Conservation (phyloP, 2,797 vertebrate species). For the Propithecus perrieri region DNA sequence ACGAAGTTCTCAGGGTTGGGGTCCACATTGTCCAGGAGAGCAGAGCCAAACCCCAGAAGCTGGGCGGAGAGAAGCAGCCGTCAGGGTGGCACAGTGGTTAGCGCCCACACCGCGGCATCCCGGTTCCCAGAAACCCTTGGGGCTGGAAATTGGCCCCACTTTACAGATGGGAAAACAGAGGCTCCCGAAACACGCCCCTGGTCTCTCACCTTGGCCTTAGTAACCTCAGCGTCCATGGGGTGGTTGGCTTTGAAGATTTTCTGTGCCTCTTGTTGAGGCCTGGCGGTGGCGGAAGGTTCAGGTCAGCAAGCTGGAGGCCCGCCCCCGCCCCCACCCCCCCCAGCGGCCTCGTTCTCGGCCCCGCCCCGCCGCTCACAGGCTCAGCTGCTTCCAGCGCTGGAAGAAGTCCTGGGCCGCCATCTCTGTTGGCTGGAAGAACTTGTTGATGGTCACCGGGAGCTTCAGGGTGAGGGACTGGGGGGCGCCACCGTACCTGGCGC, state of each 20-base stretch:
- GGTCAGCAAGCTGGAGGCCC: neutral
- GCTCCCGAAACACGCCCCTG: fast-evolving
- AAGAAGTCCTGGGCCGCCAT: constrained; percentile 96
- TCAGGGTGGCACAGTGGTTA: neutral
- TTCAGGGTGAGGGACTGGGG: constrained; percentile 93
- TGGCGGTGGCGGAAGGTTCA: constrained; percentile 51
- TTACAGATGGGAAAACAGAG: neutral
- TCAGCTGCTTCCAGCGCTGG: constrained; percentile 97
- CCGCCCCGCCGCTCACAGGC: constrained; percentile 86
- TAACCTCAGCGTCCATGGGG: constrained; percentile 94
- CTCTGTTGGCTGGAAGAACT: constrained; percentile 96
- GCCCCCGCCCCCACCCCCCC: fast-evolving
- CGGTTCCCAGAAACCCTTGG: neutral
- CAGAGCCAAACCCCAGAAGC: constrained; percentile 93
- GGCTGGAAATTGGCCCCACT: neutral
- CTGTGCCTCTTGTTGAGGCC: constrained; percentile 95
- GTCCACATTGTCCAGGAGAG: constrained; percentile 94
- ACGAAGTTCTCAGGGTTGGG: constrained; percentile 97
- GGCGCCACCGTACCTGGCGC: constrained; percentile 91
- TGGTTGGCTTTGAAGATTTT: constrained; percentile 96
- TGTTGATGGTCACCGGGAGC: constrained; percentile 95
- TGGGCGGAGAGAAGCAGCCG: constrained; percentile 21
- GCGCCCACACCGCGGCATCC: fast-evolving
- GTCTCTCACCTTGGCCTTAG: constrained; percentile 92
- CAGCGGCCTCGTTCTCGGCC: fast-evolving